These are phyloP conservation scores for Atherix ibis DNA, from an alignment of 2,888 invertebrate genomes.

Conservation along the genomic window DNA sequence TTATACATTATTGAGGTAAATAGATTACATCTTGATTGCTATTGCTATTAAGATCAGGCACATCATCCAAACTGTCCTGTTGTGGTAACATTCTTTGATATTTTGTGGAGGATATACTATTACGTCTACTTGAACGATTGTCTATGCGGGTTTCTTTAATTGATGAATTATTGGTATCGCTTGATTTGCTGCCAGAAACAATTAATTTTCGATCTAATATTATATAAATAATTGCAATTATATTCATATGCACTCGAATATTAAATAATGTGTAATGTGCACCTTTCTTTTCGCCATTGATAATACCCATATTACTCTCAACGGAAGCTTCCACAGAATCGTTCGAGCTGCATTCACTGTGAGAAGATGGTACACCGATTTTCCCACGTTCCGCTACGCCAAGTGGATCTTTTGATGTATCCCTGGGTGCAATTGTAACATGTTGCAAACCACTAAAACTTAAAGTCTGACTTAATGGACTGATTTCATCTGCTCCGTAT, in stretches of 20 bases:
- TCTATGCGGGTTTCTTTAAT: slow-evolving; percentile 51
- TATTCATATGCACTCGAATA: too few relatives aligned
- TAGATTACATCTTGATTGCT: slow-evolving; percentile 59
- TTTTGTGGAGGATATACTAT: slow-evolving; percentile 8
- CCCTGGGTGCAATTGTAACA: slow-evolving; percentile 25
- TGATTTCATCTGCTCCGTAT: slow-evolving; percentile 24
- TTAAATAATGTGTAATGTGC: not conserved
- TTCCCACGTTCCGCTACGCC: slow-evolving; percentile 32
- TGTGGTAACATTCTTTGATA: slow-evolving; percentile 22
- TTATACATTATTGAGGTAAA: too few relatives aligned
- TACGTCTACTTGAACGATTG: slow-evolving; percentile 26
- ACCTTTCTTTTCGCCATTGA: slow-evolving; percentile 30
- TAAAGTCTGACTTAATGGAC: slow-evolving; percentile 23
- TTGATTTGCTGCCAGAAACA: slow-evolving; percentile 12
- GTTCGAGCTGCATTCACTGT: slow-evolving; percentile 33
- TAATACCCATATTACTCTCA: slow-evolving; percentile 28
- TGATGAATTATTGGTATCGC: slow-evolving; percentile 18
- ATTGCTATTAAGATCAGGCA: slow-evolving; percentile 41
- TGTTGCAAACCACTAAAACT: slow-evolving; percentile 25
- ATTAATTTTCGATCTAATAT: slow-evolving; percentile 17
- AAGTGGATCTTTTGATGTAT: slow-evolving; percentile 27
- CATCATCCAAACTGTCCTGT: slow-evolving; percentile 26
- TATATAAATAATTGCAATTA: slow-evolving; percentile 1
- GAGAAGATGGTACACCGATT: slow-evolving; percentile 31
- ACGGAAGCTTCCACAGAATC: slow-evolving; percentile 32